These are phyloP conservation scores for Chrysolina oricalcia DNA, from an alignment of 2,888 invertebrate species.

Conservation along the genomic window DNA sequence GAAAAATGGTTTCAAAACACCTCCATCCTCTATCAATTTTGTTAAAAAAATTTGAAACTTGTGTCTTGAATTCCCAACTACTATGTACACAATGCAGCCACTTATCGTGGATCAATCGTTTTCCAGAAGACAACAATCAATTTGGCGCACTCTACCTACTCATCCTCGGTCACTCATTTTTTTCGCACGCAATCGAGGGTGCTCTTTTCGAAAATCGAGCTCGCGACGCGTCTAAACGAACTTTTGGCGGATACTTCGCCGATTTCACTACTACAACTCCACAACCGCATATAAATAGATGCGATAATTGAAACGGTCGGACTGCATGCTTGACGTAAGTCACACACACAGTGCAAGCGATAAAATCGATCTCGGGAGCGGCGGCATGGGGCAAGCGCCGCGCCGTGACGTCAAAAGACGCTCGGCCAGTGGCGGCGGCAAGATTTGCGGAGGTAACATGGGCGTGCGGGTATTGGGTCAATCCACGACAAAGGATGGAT, in stretches of 20 bases:
- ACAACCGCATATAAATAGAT: slow-evolving; percentile 60
- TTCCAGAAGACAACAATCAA: neutral
- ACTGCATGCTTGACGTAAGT: slow-evolving; percentile 63
- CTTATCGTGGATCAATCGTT: slow-evolving; percentile 7
- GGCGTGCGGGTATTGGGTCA: too few species aligned
- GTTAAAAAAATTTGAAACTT: neutral
- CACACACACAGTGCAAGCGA: slow-evolving; percentile 62
- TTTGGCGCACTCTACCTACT: slow-evolving; percentile 16
- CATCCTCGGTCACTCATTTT: slow-evolving; percentile 8
- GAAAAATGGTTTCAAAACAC: neutral
- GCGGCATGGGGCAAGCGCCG: slow-evolving; percentile 68
- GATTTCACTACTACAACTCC: slow-evolving; percentile 49
- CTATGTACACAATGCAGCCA: neutral
- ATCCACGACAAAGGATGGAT: too few species aligned
- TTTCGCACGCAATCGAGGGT: slow-evolving; percentile 19
- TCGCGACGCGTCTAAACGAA: slow-evolving; percentile 5
- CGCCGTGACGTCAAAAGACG: slow-evolving; percentile 69
- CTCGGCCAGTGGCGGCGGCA: slow-evolving; percentile 51
- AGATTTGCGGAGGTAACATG: neutral
- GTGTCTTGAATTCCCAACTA: neutral
- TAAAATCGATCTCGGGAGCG: slow-evolving; percentile 67
- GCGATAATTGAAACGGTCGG: slow-evolving; percentile 61
- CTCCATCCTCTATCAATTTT: neutral
- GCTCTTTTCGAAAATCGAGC: slow-evolving; percentile 23
- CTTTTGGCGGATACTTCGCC: slow-evolving; percentile 35